These are phyloP conservation scores for Furnarius figulus DNA, from an alignment of 2,113 vertebrate species.

Conservation along the genomic window DNA sequence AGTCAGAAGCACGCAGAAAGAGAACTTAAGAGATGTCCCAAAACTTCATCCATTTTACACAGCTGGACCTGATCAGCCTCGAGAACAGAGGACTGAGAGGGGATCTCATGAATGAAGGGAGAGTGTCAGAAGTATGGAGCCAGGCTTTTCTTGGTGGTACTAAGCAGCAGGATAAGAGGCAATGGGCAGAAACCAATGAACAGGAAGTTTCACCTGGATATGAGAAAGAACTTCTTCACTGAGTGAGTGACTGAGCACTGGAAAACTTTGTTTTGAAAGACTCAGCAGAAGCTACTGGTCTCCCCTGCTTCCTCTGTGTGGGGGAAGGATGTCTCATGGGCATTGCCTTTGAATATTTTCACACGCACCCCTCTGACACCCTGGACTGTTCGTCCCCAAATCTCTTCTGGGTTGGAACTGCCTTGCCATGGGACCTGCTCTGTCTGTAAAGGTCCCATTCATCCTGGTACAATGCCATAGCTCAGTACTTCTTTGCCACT, in stretches of 20 bases:
- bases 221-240: not conserved
- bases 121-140: rapidly evolving
- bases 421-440: not conserved
- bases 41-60: not conserved
- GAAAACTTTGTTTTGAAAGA: not conserved
- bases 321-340: not conserved
- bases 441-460: not conserved
- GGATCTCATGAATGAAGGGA: not conserved
- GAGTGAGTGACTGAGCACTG: not conserved
- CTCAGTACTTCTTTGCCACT: not conserved
- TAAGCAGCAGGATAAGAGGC: not conserved
- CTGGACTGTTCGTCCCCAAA: not conserved
- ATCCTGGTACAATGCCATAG: not conserved
- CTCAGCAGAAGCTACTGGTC: not conserved
- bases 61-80: rapidly evolving
- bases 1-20: not conserved
- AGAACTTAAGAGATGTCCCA: not conserved
- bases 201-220: not conserved
- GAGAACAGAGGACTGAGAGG: not conserved
- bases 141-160: not conserved
- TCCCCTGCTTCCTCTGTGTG: not conserved
- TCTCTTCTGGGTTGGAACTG: not conserved
- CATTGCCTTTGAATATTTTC: not conserved
- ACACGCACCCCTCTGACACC: not conserved
- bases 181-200: not conserved